These are phyloP conservation scores for Eucera pruinosa DNA, from an alignment of 2,888 invertebrate species.

Conservation along the genomic window DNA sequence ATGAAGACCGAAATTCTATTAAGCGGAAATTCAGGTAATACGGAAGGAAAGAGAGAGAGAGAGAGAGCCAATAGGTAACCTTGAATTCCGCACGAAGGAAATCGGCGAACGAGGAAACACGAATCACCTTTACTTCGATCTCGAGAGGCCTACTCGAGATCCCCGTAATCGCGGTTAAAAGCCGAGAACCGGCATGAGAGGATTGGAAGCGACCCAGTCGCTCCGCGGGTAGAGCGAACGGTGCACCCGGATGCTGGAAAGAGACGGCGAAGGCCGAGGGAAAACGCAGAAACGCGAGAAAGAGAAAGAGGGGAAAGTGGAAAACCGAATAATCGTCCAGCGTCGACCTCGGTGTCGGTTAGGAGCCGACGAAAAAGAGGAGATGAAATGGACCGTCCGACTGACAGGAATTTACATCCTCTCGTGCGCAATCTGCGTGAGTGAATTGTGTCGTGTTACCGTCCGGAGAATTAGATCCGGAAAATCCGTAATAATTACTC, in stretches of 20 bases:
- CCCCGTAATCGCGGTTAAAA: slow-evolving; percentile 68
- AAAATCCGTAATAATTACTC: slow-evolving; percentile 84
- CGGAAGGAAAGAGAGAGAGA: not conserved
- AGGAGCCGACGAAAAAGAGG: slow-evolving; percentile 76
- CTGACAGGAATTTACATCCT: slow-evolving; percentile 83
- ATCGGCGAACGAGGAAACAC: slow-evolving; percentile 44
- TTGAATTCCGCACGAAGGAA: slow-evolving; percentile 52
- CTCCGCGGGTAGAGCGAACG: too few relatives aligned
- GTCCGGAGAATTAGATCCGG: slow-evolving; percentile 84
- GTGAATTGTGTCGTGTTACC: slow-evolving; percentile 84
- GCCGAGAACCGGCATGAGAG: slow-evolving; percentile 61
- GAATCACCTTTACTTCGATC: slow-evolving; percentile 64
- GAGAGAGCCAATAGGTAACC: slow-evolving; percentile 20
- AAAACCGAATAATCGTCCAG: slow-evolving; percentile 80
- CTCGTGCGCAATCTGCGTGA: slow-evolving; percentile 83
- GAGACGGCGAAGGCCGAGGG: slow-evolving; percentile 32
- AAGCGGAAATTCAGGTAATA: slow-evolving; percentile 51
- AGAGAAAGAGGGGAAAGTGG: slow-evolving; percentile 71
- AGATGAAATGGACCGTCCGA: slow-evolving; percentile 82
- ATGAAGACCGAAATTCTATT: slow-evolving; percentile 48
- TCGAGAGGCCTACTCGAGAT: slow-evolving; percentile 62
- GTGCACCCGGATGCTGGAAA: not conserved
- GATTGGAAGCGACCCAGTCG: slow-evolving; percentile 36
- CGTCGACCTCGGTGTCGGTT: slow-evolving; percentile 75
- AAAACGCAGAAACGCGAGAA: slow-evolving; percentile 25